phyloP scores from a whole-genome alignment of 2,113 vertebrate species.

The Stigmatopora nigra region DNA sequence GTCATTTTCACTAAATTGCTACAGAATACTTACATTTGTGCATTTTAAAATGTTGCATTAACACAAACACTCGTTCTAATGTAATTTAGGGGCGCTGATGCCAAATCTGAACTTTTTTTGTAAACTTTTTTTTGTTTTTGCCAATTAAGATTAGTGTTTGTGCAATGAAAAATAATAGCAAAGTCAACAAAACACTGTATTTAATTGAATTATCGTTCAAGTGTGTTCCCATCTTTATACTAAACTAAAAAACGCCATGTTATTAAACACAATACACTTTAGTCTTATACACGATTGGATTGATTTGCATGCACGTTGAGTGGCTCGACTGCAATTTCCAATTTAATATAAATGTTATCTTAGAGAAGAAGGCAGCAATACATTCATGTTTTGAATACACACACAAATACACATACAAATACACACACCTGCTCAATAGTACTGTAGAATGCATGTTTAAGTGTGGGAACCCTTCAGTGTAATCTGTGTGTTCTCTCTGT shows the following conservation, averaged over 20 bases:
- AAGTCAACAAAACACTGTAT: not conserved
- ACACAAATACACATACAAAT: constrained; percentile 43
- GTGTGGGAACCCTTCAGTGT: constrained; percentile 50
- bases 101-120: too few species aligned
- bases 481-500: constrained; percentile 51
- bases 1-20: not conserved
- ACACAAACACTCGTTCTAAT: too few species aligned
- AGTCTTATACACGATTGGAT: constrained; percentile 58
- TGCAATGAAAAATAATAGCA: too few species aligned
- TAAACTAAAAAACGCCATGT: constrained; percentile 32
- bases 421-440: constrained; percentile 46
- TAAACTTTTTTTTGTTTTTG: too few species aligned
- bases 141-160: too few species aligned
- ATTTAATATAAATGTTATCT: constrained; percentile 11
- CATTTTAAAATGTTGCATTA: too few species aligned
- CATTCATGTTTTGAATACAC: constrained; percentile 41
- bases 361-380: constrained; percentile 43
- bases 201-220: not conserved
- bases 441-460: constrained; percentile 66
- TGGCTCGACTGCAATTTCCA: constrained; percentile 66
- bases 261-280: constrained; percentile 38
- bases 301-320: constrained; percentile 60
- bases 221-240: not conserved
- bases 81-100: too few species aligned
- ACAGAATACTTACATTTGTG: not conserved